Conservation (phyloP, 1,140 invertebrate species). For the Drosophila sulfurigaster region DNA sequence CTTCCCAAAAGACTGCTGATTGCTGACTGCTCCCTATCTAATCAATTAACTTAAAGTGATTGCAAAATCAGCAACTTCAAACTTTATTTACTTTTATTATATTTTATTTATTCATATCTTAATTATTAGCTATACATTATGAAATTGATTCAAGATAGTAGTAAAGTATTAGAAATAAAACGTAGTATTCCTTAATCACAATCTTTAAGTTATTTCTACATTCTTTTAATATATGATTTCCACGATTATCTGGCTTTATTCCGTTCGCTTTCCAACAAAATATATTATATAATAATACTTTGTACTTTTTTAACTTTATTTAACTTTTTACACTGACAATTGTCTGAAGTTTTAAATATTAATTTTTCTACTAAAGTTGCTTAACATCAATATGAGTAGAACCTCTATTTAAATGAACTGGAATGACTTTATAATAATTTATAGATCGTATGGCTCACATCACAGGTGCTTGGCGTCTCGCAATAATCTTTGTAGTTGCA, state of each 20-base stretch:
- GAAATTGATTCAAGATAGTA: not conserved
- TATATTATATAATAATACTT: too few species aligned
- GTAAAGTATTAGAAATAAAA: not conserved
- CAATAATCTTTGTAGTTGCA: not conserved
- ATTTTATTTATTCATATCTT: not conserved
- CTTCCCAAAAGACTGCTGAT: not conserved
- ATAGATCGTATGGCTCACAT: not conserved
- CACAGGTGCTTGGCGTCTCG: not conserved
- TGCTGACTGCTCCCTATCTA: not conserved
- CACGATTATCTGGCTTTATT: too few species aligned
- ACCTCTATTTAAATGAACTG: not conserved
- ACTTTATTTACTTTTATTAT: not conserved
- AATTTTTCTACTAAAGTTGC: not conserved
- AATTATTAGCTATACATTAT: conserved; percentile 12
- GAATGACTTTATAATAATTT: conserved; percentile 10
- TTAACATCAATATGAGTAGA: not conserved
- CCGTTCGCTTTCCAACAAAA: too few species aligned
- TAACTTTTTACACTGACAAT: too few species aligned
- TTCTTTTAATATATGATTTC: too few species aligned
- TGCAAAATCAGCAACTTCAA: not conserved
- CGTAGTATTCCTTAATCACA: not conserved
- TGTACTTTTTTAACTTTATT: too few species aligned
- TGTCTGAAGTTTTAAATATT: not conserved
- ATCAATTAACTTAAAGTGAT: not conserved
- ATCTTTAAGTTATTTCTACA: not conserved